Base-by-base conservation (phyloP, 2,888 invertebrate species). In the Drosophila prostipennis region DNA sequence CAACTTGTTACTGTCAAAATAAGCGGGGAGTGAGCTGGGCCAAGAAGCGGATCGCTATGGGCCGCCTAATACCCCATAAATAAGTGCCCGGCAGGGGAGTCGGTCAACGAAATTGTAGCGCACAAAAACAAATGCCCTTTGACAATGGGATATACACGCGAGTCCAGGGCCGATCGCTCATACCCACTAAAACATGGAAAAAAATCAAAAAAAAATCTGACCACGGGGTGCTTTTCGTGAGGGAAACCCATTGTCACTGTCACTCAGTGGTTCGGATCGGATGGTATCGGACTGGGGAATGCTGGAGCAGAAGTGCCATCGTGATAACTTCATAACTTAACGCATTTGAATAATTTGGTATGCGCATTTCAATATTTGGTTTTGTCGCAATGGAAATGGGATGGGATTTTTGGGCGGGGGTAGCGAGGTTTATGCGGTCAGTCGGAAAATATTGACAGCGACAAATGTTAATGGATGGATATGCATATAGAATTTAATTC, bases 1-100 rank as follows among this genome's bases (percentile, higher is more conserved):
- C 87, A 83, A 83, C 82, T 86, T 80, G 87, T 74, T 82, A 87
- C 82, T 90, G 89, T 90, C 90, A 90, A 90, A 90, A 90, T 90
- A 90, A 77, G 71, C 57, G 52, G 49, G 46, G 42, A 42, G 37
- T 53, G 58, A 29, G 37, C 7, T 29, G 49, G 49, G 36, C 16
- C 34, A 49, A 19, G 37, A 36, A 40, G 45, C 54, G 65, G 39
- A 36, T 71, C 71, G 34, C 79, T 65, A 64, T 71, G 85, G 77
- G 79, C 75, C 79, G 81, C 64, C 78, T 81, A 83, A 87, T 89
- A 74, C 76, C 83, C 79, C 80, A 87, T 88, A 88, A 89, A 89
- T 87, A 79, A 81, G 74, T 76, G 72, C 40, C 61, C 40, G 34
- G 46, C 16, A 37, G 52, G 69, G 74, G 79, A 75, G 64, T 79